Percentiles rank a stretch among this genome's conserved stretches.
Evolutionary conservation across 1,140 invertebrate species (phyloP).

Genomic region (Aleiodes sp.): DNA sequence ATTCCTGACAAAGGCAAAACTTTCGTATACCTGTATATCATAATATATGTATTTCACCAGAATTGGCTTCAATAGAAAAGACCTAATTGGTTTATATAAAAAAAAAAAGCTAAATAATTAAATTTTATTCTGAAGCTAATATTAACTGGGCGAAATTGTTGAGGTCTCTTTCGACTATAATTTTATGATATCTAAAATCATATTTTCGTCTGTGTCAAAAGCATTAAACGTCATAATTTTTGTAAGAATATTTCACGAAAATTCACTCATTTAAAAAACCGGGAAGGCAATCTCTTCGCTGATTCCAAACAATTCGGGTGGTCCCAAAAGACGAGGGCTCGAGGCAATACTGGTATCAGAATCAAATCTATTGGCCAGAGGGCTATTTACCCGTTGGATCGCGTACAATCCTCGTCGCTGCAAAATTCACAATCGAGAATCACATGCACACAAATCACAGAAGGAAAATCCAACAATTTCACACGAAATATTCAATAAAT

Average conservation of each 20-base stretch:
- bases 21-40: too few relatives aligned
- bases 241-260: too few relatives aligned
- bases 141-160: too few relatives aligned
- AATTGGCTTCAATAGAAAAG: too few relatives aligned
- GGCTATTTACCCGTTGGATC: background rate
- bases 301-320: background rate
- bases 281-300: background rate
- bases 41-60: too few relatives aligned
- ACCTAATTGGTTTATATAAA: too few relatives aligned
- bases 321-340: conserved; percentile 1
- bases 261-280: background rate
- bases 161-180: too few relatives aligned
- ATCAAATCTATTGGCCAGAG: conserved; percentile 2
- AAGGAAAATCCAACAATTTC: background rate
- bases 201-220: background rate
- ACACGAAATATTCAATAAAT: too few relatives aligned
- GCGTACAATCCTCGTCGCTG: background rate
- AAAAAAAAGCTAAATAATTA: too few relatives aligned
- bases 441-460: background rate
- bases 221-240: too few relatives aligned
- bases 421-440: background rate
- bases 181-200: background rate
- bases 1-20: too few relatives aligned
- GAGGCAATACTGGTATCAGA: background rate
- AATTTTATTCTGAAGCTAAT: too few relatives aligned